phyloP scores from a whole-genome alignment of 2,888 invertebrate species.

The Drosophila ezoana region DNA sequence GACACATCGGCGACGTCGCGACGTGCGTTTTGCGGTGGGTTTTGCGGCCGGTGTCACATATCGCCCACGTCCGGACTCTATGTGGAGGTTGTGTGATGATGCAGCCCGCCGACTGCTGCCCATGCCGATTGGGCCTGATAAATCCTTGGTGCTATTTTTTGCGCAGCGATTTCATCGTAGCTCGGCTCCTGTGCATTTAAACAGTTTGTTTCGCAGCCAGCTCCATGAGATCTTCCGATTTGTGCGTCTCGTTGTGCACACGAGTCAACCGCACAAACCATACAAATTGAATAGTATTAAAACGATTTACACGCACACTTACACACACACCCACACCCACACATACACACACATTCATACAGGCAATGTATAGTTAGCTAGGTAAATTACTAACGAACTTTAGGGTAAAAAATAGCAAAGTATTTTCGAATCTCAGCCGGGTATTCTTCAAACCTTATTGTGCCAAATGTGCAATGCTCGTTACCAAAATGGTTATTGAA shows the following conservation, averaged over 20 bases:
- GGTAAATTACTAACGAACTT: slow-evolving; percentile 20
- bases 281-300: slow-evolving; percentile 59
- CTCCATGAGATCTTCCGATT: slow-evolving; percentile 18
- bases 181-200: slow-evolving; percentile 44
- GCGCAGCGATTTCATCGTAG: slow-evolving; percentile 9
- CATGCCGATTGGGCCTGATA: slow-evolving; percentile 33
- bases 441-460: slow-evolving; percentile 4
- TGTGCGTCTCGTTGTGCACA: slow-evolving; percentile 14
- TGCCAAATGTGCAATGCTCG: not conserved
- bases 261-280: slow-evolving; percentile 36
- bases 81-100: slow-evolving; percentile 86
- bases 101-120: slow-evolving; percentile 10
- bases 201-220: slow-evolving; percentile 23
- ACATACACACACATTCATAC: slow-evolving; percentile 19
- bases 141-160: slow-evolving; percentile 53
- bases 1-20: slow-evolving; percentile 85
- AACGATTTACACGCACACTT: slow-evolving; percentile 36
- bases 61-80: slow-evolving; percentile 81
- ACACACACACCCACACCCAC: slow-evolving; percentile 20
- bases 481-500: slow-evolving; percentile 1
- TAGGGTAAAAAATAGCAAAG: slow-evolving; percentile 19
- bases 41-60: slow-evolving; percentile 88
- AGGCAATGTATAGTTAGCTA: slow-evolving; percentile 22
- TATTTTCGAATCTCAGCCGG: slow-evolving; percentile 34
- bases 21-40: slow-evolving; percentile 90